A percentile compares a stretch with the other conserved stretches of the same genome.
Evolutionary conservation across 2,113 vertebrate genomes (phyloP).

Genomic region (Grantiella picta): DNA sequence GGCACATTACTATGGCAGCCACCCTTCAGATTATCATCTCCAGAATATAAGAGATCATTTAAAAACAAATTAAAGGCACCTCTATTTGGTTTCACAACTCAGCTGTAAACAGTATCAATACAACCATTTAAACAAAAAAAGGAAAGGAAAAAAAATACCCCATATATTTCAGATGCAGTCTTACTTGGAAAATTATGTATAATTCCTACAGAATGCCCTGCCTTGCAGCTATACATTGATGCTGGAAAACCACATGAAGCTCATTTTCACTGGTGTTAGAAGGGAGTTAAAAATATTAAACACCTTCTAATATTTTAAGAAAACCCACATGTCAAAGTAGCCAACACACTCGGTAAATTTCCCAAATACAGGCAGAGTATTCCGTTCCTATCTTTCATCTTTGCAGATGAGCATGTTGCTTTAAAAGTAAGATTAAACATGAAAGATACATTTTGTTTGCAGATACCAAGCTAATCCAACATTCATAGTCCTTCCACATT

Average conservation of each 20-base stretch:
- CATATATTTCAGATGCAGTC: neutral
- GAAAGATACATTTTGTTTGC: neutral
- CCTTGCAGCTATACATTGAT: neutral
- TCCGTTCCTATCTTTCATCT: neutral
- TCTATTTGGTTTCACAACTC: conserved; percentile 23
- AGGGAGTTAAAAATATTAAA: neutral
- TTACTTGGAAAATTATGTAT: neutral
- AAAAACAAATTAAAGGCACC: conserved; percentile 24
- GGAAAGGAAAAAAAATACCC: neutral
- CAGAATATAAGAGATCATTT: conserved; percentile 18
- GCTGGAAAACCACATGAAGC: neutral
- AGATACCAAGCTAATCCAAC: neutral
- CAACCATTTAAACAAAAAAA: neutral
- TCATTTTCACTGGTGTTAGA: neutral
- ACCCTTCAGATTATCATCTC: conserved; percentile 31
- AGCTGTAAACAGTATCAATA: conserved; percentile 28
- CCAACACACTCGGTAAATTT: neutral
- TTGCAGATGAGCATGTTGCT: neutral
- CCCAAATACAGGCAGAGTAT: neutral
- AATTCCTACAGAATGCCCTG: neutral
- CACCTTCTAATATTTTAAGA: neutral
- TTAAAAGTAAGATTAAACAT: neutral
- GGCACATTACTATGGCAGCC: conserved; percentile 48
- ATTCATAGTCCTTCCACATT: neutral
- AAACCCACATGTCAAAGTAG: neutral